Evolutionary conservation across 2,888 invertebrate genomes (phyloP).

Genomic region (Tridacna crocea): DNA sequence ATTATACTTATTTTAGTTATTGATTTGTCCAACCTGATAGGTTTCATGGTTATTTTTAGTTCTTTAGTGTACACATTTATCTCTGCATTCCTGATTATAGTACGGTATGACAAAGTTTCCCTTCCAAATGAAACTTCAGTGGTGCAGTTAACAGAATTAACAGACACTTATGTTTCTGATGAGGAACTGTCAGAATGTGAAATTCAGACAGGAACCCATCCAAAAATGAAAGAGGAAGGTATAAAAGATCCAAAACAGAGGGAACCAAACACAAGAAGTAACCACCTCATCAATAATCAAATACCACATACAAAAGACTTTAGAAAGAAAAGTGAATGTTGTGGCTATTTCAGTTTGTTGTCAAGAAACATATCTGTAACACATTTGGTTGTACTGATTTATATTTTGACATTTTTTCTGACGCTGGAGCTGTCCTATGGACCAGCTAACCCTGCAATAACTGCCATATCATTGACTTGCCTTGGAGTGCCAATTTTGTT

Average conservation of each 20-base stretch:
- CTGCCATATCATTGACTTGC: neutral
- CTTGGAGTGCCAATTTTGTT: slow-evolving; percentile 1
- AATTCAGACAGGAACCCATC: neutral
- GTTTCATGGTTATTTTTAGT: slow-evolving; percentile 92
- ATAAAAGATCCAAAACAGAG: neutral
- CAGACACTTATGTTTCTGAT: neutral
- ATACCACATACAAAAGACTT: neutral
- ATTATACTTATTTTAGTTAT: slow-evolving; percentile 91
- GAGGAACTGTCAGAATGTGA: neutral
- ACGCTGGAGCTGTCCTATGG: slow-evolving; percentile 33
- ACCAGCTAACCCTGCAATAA: slow-evolving; percentile 18
- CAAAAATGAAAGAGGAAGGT: neutral
- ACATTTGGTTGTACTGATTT: slow-evolving; percentile 35
- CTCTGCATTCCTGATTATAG: slow-evolving; percentile 93
- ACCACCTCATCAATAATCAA: neutral
- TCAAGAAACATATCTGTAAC: slow-evolving; percentile 24
- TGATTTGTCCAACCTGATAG: slow-evolving; percentile 94
- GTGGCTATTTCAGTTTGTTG: neutral
- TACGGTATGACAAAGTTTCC: slow-evolving; percentile 87
- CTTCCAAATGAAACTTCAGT: neutral
- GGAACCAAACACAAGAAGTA: neutral
- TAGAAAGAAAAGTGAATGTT: too few relatives aligned
- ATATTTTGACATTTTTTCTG: slow-evolving; percentile 29
- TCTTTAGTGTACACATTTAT: slow-evolving; percentile 90
- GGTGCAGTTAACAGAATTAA: neutral